phyloP scores from a whole-genome alignment of 2,113 vertebrate genomes.

The Halcyon senegalensis region DNA sequence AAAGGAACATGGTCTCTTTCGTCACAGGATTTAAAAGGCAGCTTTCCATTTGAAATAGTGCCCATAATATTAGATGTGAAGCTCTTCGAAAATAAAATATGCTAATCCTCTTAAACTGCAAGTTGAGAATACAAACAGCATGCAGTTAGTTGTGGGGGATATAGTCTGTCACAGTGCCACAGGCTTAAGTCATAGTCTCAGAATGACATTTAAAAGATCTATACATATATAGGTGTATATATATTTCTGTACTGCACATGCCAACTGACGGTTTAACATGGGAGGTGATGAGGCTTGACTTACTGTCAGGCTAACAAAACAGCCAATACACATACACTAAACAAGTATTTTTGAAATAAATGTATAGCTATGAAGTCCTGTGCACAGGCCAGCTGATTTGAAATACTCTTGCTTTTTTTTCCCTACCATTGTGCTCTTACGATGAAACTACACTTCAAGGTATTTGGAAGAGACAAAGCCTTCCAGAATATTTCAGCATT shows the following conservation, averaged over 20 bases:
- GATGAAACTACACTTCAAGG: neutral
- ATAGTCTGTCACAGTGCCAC: neutral
- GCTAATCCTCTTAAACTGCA: constrained; percentile 35
- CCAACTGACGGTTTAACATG: neutral
- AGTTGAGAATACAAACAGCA: constrained; percentile 4
- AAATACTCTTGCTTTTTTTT: neutral
- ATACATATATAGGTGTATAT: neutral
- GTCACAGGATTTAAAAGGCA: neutral
- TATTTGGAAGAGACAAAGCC: neutral
- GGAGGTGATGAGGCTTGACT: neutral
- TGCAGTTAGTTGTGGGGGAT: neutral
- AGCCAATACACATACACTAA: neutral
- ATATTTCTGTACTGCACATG: neutral
- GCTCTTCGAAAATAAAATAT: constrained; percentile 37
- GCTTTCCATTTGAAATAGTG: neutral
- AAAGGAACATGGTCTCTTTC: neutral
- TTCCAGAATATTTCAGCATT: neutral
- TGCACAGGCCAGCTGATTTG: neutral
- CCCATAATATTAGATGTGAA: constrained; percentile 2
- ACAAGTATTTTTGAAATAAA: neutral
- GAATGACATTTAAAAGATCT: neutral
- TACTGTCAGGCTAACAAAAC: neutral
- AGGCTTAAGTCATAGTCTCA: neutral
- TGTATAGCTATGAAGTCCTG: neutral
- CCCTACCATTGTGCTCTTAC: neutral